Conservation (phyloP, 2,113 vertebrate species). For the Mobula birostris region DNA sequence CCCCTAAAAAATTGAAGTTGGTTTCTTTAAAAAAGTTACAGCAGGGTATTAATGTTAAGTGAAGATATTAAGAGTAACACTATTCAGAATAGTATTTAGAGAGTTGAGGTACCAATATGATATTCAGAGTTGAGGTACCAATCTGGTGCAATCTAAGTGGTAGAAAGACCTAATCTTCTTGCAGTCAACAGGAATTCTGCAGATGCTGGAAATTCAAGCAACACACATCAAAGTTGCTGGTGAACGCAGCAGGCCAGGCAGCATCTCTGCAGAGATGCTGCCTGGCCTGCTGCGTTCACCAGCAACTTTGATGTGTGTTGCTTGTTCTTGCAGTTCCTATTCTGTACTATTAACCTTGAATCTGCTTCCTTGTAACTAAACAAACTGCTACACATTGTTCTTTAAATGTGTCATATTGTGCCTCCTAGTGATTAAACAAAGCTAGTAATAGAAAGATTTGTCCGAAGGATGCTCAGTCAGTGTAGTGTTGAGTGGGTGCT, state of each 20-base stretch:
- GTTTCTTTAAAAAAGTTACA: not conserved
- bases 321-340: not conserved
- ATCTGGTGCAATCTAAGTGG: not conserved
- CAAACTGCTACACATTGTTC: not conserved
- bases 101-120: too few species aligned
- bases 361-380: not conserved
- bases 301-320: too few species aligned
- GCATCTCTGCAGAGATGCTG: too few species aligned
- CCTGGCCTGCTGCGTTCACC: too few species aligned
- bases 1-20: not conserved
- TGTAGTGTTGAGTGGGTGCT: not conserved
- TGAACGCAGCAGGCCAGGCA: too few species aligned
- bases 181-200: too few species aligned
- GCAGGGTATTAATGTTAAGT: not conserved
- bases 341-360: not conserved
- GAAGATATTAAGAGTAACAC: not conserved
- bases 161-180: not conserved
- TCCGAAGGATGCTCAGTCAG: not conserved
- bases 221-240: too few species aligned
- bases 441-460: not conserved
- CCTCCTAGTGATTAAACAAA: not conserved
- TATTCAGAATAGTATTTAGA: not conserved
- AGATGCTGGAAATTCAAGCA: too few species aligned
- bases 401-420: not conserved
- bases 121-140: not conserved